Evolutionary conservation across 1,140 invertebrate species (phyloP).

Genomic region (Papilio dardanus): DNA sequence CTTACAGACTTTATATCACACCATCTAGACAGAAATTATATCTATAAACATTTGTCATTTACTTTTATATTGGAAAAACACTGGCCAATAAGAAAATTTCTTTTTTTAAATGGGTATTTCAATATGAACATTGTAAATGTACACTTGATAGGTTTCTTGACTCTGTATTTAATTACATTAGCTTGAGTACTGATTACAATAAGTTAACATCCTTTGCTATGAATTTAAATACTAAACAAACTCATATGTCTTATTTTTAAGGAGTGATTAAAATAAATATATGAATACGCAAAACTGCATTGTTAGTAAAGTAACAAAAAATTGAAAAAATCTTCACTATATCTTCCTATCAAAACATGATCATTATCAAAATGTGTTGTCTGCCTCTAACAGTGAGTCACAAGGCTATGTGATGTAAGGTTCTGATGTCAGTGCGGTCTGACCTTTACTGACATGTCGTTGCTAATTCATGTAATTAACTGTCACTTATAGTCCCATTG

Average conservation of each 20-base stretch:
- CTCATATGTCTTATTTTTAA: too few species aligned
- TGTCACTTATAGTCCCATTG: neutral
- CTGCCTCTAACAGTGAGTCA: constrained; percentile 54
- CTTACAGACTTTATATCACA: constrained; percentile 14
- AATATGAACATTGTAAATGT: neutral
- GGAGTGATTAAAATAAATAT: too few species aligned
- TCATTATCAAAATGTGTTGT: constrained; percentile 22
- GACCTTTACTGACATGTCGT: constrained; percentile 48
- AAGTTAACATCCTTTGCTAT: neutral
- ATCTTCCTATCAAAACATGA: neutral
- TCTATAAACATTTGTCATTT: neutral
- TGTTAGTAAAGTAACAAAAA: neutral
- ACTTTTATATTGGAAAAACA: neutral
- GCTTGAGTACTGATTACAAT: constrained; percentile 26
- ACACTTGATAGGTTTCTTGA: constrained; percentile 23
- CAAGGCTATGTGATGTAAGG: constrained; percentile 69
- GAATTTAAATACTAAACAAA: too few species aligned
- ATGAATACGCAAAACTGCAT: too few species aligned
- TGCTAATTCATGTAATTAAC: constrained; percentile 38
- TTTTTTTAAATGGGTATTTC: neutral
- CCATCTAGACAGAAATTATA: neutral
- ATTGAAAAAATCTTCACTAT: neutral
- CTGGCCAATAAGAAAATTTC: neutral
- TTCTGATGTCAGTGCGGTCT: constrained; percentile 56
- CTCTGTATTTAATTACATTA: constrained; percentile 11